These are phyloP conservation scores for Brachionus rotundiformis DNA, from an alignment of 1,140 invertebrate genomes.

Conservation along the genomic window DNA sequence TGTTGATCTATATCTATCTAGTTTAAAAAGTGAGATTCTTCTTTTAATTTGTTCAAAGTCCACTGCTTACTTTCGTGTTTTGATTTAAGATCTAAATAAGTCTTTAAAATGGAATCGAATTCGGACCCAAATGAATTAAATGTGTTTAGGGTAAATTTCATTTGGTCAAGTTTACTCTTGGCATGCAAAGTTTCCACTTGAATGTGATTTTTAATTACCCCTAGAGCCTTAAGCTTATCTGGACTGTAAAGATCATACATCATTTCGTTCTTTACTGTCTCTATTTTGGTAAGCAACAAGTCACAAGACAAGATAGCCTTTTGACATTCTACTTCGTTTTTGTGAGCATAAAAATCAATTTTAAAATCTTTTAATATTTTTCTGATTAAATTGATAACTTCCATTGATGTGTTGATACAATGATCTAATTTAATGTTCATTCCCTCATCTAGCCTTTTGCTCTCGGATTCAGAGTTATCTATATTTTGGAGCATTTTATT, in stretches of 20 bases:
- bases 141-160: not conserved
- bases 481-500: not conserved
- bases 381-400: not conserved
- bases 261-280: not conserved
- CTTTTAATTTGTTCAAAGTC: constrained; percentile 40
- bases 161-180: constrained; percentile 2
- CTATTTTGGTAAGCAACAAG: constrained; percentile 21
- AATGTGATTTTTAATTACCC: constrained; percentile 38
- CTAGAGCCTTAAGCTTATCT: not conserved
- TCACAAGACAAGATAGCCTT: not conserved
- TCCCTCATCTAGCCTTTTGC: not conserved
- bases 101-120: constrained; percentile 18
- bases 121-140: constrained; percentile 20
- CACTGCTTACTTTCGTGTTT: constrained; percentile 37
- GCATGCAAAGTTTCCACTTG: not conserved
- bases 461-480: not conserved
- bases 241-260: not conserved
- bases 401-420: constrained; percentile 27
- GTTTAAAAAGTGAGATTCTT: constrained; percentile 21
- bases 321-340: constrained; percentile 22
- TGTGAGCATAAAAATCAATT: constrained; percentile 27
- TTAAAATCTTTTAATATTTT: constrained; percentile 2
- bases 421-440: constrained; percentile 26
- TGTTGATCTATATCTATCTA: not conserved
- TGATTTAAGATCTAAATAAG: constrained; percentile 22